These are phyloP conservation scores for Anarsia innoxiella DNA, from an alignment of 2,888 invertebrate genomes.

Conservation along the genomic window DNA sequence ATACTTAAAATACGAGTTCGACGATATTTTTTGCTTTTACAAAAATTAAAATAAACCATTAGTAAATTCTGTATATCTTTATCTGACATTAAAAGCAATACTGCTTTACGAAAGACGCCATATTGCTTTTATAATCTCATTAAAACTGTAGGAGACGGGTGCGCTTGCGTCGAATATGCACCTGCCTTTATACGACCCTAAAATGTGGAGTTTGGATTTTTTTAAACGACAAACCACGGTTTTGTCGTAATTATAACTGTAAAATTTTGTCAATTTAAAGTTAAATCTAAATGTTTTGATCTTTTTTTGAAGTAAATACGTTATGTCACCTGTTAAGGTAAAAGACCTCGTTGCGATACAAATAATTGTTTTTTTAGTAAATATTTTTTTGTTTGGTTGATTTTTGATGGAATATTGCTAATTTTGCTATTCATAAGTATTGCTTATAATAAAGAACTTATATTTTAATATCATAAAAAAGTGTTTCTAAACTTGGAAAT, in stretches of 20 bases:
- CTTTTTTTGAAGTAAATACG: background rate
- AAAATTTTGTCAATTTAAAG: slow-evolving; percentile 1
- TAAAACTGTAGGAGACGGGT: slow-evolving; percentile 41
- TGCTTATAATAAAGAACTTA: too few relatives aligned
- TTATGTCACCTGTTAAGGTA: slow-evolving; percentile 2
- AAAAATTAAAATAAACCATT: too few relatives aligned
- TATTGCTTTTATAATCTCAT: slow-evolving; percentile 63
- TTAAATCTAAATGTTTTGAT: slow-evolving; percentile 1
- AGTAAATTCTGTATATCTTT: too few relatives aligned
- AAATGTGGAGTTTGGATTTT: slow-evolving; percentile 32
- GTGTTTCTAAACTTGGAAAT: too few relatives aligned
- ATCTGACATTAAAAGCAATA: slow-evolving; percentile 13
- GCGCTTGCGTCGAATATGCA: slow-evolving; percentile 26
- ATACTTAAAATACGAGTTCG: too few relatives aligned
- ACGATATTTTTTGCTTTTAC: too few relatives aligned
- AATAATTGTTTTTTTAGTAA: too few relatives aligned
- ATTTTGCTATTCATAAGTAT: too few relatives aligned
- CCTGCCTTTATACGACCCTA: slow-evolving; percentile 35
- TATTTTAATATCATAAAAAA: too few relatives aligned
- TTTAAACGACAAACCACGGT: slow-evolving; percentile 26
- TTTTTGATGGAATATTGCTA: too few relatives aligned
- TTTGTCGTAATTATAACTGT: slow-evolving; percentile 8
- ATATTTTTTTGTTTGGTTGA: too few relatives aligned
- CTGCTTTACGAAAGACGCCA: slow-evolving; percentile 33
- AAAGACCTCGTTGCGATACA: slow-evolving; percentile 3